These are phyloP conservation scores for Tenualosa ilisha DNA, from an alignment of 2,797 vertebrate species.

Conservation along the genomic window DNA sequence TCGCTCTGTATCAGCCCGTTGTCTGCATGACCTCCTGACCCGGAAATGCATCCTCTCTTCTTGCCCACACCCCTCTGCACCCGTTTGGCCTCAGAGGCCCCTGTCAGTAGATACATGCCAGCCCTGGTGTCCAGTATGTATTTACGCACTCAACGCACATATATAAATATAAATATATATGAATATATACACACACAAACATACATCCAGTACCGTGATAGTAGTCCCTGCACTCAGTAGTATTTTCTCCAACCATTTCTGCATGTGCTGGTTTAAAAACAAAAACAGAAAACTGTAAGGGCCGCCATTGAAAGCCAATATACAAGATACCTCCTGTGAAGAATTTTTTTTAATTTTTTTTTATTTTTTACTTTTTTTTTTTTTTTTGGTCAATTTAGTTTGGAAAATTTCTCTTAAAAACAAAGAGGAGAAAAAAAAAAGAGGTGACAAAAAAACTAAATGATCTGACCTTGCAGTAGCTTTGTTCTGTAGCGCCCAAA, in stretches of 20 bases:
- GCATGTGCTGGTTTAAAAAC: constrained; percentile 53
- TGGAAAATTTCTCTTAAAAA: constrained; percentile 15
- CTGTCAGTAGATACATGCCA: constrained; percentile 56
- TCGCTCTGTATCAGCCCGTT: constrained; percentile 78
- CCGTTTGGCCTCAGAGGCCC: constrained; percentile 32
- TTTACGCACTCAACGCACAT: constrained; percentile 60
- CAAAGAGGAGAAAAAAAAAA: constrained; percentile 32
- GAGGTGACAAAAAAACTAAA: constrained; percentile 32
- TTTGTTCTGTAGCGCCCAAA: constrained; percentile 50
- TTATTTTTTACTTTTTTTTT: constrained; percentile 19
- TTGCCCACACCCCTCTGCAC: background rate
- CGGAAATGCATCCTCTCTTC: constrained; percentile 49
- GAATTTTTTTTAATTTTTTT: background rate
- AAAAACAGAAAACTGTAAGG: constrained; percentile 48
- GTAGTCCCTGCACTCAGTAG: constrained; percentile 64
- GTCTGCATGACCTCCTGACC: constrained; percentile 81
- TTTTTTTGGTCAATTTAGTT: background rate
- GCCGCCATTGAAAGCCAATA: constrained; percentile 55
- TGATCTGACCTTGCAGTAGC: constrained; percentile 49
- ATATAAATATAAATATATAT: constrained; percentile 61
- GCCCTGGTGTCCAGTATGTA: constrained; percentile 60
- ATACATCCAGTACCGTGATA: constrained; percentile 39
- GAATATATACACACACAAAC: constrained; percentile 56
- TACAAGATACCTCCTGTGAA: constrained; percentile 50
- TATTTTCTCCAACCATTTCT: constrained; percentile 54